phyloP scores from a whole-genome alignment of 2,113 vertebrate species.

The Stigmatopora argus region DNA sequence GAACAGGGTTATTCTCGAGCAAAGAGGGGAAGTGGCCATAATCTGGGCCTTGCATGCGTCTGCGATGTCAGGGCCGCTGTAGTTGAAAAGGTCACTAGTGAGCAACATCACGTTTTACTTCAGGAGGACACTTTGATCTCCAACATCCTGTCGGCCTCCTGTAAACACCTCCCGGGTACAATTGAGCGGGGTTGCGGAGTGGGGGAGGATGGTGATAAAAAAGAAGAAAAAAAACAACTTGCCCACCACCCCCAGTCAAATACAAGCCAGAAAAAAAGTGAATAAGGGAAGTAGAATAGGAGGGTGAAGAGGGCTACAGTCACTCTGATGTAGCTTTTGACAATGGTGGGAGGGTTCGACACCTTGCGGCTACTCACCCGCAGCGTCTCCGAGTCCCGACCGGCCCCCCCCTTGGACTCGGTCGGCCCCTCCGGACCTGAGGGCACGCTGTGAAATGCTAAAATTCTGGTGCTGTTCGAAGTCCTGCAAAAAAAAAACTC shows the following conservation, averaged over 20 bases:
- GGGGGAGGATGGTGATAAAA: constrained; percentile 43
- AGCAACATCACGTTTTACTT: constrained; percentile 63
- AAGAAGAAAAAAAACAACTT: constrained; percentile 15
- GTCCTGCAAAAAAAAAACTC: constrained; percentile 51
- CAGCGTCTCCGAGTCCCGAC: constrained; percentile 31
- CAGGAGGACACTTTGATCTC: constrained; percentile 70
- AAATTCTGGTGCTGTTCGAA: constrained; percentile 50
- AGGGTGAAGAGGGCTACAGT: constrained; percentile 21
- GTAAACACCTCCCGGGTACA: constrained; percentile 72
- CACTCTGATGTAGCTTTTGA: constrained; percentile 44
- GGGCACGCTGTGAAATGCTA: constrained; percentile 38
- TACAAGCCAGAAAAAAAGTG: constrained; percentile 36
- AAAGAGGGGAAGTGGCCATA: constrained; percentile 41
- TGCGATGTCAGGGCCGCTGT: constrained; percentile 54
- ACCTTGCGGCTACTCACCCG: constrained; percentile 55
- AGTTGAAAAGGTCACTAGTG: constrained; percentile 72
- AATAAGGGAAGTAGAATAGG: constrained; percentile 39
- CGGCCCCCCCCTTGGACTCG: background rate
- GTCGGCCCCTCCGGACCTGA: constrained; percentile 40
- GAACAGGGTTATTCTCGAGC: constrained; percentile 24
- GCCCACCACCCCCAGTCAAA: constrained; percentile 47
- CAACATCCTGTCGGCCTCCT: constrained; percentile 72
- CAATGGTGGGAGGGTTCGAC: constrained; percentile 66
- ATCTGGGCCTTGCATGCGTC: constrained; percentile 45
- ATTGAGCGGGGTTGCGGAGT: constrained; percentile 44